phyloP scores from a whole-genome alignment of 1,140 invertebrate species.

The Drosophila ficusphila region DNA sequence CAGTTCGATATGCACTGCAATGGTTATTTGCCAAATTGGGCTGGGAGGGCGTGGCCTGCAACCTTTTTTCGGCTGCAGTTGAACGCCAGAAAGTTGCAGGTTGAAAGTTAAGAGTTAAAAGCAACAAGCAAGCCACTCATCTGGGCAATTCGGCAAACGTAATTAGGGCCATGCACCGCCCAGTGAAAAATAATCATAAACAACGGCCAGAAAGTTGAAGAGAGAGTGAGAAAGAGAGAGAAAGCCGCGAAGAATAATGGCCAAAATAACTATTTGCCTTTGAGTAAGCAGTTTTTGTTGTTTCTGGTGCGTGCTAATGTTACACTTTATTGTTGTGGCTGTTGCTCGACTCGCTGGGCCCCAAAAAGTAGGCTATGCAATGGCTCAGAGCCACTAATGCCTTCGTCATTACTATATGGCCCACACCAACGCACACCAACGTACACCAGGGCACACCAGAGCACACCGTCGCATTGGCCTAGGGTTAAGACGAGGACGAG shows the following conservation, averaged over 20 bases:
- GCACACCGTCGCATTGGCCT: no score
- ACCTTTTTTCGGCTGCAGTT: slow-evolving; percentile 40
- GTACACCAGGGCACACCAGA: background rate
- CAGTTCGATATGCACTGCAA: slow-evolving; percentile 47
- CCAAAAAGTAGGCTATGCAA: slow-evolving; percentile 77
- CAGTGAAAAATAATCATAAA: slow-evolving; percentile 10
- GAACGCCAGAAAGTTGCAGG: background rate
- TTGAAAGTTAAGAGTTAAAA: slow-evolving; percentile 9
- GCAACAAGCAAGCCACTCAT: slow-evolving; percentile 59
- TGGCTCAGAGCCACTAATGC: slow-evolving; percentile 60
- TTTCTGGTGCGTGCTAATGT: slow-evolving; percentile 73
- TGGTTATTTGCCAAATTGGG: slow-evolving; percentile 57
- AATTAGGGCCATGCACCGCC: slow-evolving; percentile 53
- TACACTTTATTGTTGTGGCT: slow-evolving; percentile 65
- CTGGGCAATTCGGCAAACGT: slow-evolving; percentile 47
- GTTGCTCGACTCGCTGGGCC: slow-evolving; percentile 35
- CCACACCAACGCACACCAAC: slow-evolving; percentile 34
- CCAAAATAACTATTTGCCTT: slow-evolving; percentile 68
- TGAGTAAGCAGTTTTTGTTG: slow-evolving; percentile 46
- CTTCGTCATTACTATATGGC: slow-evolving; percentile 68
- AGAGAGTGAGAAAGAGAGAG: background rate
- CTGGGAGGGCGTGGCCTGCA: slow-evolving; percentile 44
- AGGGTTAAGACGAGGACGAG: slow-evolving; percentile 53
- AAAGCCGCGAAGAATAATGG: slow-evolving; percentile 48
- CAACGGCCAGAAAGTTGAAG: background rate